These are phyloP conservation scores for Zaprionus bogoriensis DNA, from an alignment of 2,888 invertebrate genomes.

Conservation along the genomic window DNA sequence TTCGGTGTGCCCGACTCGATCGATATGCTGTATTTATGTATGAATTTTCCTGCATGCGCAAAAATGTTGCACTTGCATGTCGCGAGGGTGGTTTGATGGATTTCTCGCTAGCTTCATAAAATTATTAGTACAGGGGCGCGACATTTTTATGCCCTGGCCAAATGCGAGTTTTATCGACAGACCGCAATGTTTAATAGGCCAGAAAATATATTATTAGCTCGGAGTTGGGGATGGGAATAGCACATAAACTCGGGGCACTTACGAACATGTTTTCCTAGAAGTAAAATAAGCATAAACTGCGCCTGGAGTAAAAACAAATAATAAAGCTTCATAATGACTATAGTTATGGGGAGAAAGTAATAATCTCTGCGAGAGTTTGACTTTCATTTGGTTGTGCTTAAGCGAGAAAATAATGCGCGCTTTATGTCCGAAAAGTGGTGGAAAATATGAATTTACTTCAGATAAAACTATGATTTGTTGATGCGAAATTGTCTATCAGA, in stretches of 20 bases:
- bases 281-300: conserved; percentile 19
- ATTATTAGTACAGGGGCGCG: conserved; percentile 27
- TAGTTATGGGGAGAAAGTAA: neutral
- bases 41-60: conserved; percentile 19
- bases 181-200: conserved; percentile 31
- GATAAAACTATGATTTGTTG: no score
- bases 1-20: neutral
- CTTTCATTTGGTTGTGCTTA: no score
- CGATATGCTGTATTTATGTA: conserved; percentile 30
- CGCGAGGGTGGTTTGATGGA: conserved; percentile 36
- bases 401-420: neutral
- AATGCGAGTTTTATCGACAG: conserved; percentile 40
- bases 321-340: neutral
- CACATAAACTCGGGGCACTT: conserved; percentile 37
- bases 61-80: conserved; percentile 23
- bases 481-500: no score
- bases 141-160: conserved; percentile 44
- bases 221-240: neutral
- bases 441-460: no score
- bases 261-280: conserved; percentile 22
- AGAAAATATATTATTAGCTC: conserved; percentile 12
- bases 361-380: neutral
- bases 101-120: conserved; percentile 26
- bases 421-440: no score
- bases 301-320: neutral